phyloP scores from a whole-genome alignment of 2,888 invertebrate genomes.

The Mamestra brassicae region DNA sequence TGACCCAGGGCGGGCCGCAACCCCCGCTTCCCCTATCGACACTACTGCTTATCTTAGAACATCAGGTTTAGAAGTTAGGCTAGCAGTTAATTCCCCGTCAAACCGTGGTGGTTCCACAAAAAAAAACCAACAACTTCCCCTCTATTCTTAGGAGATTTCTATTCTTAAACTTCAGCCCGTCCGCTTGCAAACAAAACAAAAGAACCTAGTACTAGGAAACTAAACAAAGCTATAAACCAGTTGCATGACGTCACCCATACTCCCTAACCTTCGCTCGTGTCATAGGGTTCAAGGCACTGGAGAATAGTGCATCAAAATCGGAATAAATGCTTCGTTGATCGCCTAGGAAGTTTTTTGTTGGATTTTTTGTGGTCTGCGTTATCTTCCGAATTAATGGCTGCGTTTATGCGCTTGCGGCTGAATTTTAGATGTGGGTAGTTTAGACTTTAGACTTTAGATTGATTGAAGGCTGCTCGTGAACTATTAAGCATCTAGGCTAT shows the following conservation, averaged over 20 bases:
- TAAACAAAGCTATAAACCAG: conserved; percentile 52
- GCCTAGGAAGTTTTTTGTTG: conserved; percentile 53
- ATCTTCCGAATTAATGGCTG: conserved; percentile 56
- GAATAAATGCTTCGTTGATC: conserved; percentile 65
- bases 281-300: conserved; percentile 66
- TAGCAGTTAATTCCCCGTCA: neutral
- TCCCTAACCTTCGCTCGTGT: conserved; percentile 62
- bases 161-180: conserved; percentile 16
- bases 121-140: neutral
- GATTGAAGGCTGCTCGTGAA: neutral
- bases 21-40: too few species aligned
- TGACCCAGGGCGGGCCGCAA: too few species aligned
- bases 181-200: conserved; percentile 44
- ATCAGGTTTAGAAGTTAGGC: neutral
- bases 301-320: conserved; percentile 67
- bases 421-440: conserved; percentile 9
- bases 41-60: too few species aligned
- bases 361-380: conserved; percentile 50
- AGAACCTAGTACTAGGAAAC: conserved; percentile 63
- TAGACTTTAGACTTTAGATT: conserved; percentile 1
- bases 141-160: conserved; percentile 3
- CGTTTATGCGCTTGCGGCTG: conserved; percentile 31
- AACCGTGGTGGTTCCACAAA: neutral
- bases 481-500: conserved; percentile 2
- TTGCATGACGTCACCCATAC: conserved; percentile 55